Percentiles rank a stretch among this genome's conserved stretches.
phyloP scores from a whole-genome alignment of 2,113 vertebrate species.

The Recurvirostra avosetta region DNA sequence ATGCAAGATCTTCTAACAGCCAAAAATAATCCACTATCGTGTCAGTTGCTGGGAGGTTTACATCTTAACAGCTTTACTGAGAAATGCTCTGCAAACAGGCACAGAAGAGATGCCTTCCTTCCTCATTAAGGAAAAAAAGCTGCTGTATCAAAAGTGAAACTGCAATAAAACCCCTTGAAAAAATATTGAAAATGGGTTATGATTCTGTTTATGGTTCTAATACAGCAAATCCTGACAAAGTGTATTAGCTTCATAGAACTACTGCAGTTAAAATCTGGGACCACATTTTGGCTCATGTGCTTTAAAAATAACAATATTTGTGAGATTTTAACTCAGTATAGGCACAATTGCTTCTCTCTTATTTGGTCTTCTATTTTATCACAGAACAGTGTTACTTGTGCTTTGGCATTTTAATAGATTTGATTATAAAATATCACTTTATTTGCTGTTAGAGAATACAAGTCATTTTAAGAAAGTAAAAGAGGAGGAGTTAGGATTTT shows the following conservation, averaged over 20 bases:
- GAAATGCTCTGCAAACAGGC: background rate
- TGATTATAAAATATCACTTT: background rate
- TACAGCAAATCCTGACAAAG: background rate
- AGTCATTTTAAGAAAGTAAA: background rate
- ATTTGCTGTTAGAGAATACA: background rate
- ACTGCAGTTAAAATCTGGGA: background rate
- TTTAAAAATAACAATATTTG: too few species aligned
- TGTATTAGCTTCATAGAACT: background rate
- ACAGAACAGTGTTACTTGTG: background rate
- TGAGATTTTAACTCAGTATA: too few species aligned
- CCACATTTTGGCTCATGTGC: background rate
- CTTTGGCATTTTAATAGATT: background rate
- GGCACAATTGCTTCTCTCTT: background rate
- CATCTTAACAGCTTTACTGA: background rate
- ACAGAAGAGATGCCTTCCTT: background rate
- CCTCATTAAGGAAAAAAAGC: background rate
- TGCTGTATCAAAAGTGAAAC: background rate
- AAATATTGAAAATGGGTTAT: background rate
- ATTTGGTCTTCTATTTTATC: background rate
- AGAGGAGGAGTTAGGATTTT: background rate
- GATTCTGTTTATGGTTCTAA: background rate
- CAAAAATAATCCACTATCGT: background rate
- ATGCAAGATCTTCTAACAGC: background rate
- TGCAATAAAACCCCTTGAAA: background rate
- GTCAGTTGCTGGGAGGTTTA: background rate